A percentile compares a stretch with the other conserved stretches of the same genome.
phyloP scores from a whole-genome alignment of 2,797 vertebrate species.

The Sphenodon punctatus region DNA sequence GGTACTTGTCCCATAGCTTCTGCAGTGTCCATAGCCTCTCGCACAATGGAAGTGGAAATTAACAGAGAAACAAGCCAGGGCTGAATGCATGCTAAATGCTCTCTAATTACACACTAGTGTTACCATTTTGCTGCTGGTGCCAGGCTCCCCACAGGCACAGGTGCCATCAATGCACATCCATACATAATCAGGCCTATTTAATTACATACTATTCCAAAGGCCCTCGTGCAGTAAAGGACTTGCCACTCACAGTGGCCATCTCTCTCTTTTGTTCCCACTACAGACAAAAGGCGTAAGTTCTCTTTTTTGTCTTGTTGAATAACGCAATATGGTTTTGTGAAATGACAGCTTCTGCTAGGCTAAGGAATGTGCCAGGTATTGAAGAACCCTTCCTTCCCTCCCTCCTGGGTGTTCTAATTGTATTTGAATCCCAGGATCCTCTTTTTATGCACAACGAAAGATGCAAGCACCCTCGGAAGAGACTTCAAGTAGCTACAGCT shows the following conservation, averaged over 20 bases:
- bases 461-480: neutral
- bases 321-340: neutral
- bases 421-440: neutral
- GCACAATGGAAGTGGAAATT: constrained; percentile 67
- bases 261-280: constrained; percentile 24
- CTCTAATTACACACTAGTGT: constrained; percentile 61
- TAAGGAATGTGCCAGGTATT: constrained; percentile 4
- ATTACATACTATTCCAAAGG: constrained; percentile 17
- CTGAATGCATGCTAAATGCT: constrained; percentile 66
- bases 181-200: constrained; percentile 50
- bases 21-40: constrained; percentile 55
- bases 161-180: constrained; percentile 51
- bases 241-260: constrained; percentile 5
- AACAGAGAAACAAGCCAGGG: constrained; percentile 58
- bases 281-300: neutral
- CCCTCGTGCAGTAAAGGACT: constrained; percentile 31
- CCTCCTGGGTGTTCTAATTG: neutral
- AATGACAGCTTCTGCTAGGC: neutral
- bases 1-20: constrained; percentile 66
- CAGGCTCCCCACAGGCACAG: constrained; percentile 44
- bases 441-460: constrained; percentile 28
- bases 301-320: neutral
- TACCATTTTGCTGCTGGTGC: constrained; percentile 59
- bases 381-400: neutral
- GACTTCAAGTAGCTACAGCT: constrained; percentile 64